Percentiles rank a stretch among this genome's conserved stretches.
These are phyloP conservation scores for Ophion costatus DNA, from an alignment of 2,888 invertebrate species.

Conservation along the genomic window DNA sequence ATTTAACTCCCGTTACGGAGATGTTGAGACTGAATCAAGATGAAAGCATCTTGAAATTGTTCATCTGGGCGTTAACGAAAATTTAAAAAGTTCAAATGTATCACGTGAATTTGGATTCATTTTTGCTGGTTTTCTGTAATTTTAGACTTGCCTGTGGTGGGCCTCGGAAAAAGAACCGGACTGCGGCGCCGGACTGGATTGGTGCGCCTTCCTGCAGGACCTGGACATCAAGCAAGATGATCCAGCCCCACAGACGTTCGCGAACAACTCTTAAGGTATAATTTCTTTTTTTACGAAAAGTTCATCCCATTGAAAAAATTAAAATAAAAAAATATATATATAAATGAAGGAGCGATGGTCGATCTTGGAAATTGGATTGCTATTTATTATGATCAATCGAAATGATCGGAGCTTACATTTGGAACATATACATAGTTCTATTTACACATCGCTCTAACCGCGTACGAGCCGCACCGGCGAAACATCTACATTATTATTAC, in stretches of 20 bases:
- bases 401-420: conserved; percentile 49
- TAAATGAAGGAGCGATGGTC: not conserved
- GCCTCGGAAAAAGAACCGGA: conserved; percentile 82
- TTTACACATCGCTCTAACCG: conserved; percentile 61
- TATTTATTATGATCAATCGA: conserved; percentile 50
- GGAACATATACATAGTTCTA: conserved; percentile 58
- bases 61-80: no score
- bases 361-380: conserved; percentile 44
- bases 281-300: not conserved
- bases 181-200: conserved; percentile 83
- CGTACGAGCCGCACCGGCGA: conserved; percentile 41
- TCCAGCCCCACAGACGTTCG: conserved; percentile 39
- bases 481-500: conserved; percentile 28
- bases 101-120: not conserved
- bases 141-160: conserved; percentile 84
- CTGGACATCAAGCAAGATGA: conserved; percentile 82
- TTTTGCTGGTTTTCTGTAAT: conserved; percentile 6
- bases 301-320: not conserved
- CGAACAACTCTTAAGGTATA: conserved; percentile 6
- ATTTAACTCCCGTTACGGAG: not conserved
- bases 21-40: not conserved
- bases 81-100: not conserved
- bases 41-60: no score
- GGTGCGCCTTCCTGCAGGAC: conserved; percentile 84
- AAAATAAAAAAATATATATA: no score